phyloP scores from a whole-genome alignment of 1,140 invertebrate species.

The Helicoverpa armigera region DNA sequence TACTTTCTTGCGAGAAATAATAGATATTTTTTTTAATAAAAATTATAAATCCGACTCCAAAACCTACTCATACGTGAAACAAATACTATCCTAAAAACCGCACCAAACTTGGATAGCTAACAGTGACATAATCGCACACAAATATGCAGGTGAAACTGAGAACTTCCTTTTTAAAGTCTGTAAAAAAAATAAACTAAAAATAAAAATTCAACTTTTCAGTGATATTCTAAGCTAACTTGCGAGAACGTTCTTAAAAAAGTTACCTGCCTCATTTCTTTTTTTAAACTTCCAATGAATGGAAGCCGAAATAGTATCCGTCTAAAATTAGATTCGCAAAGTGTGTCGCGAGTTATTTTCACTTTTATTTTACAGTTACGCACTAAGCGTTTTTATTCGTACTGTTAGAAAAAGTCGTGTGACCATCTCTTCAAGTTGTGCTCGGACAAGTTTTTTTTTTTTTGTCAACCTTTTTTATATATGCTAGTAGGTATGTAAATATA shows the following conservation, averaged over 20 bases:
- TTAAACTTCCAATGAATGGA: not conserved
- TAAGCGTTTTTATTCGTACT: constrained; percentile 9
- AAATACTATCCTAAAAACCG: no score
- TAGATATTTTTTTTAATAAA: no score
- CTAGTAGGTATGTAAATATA: no score
- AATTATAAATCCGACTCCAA: no score
- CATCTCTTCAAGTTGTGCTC: not conserved
- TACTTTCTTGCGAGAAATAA: not conserved
- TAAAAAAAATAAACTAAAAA: no score
- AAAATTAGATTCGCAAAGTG: constrained; percentile 18
- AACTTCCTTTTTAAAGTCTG: not conserved
- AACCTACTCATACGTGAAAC: no score
- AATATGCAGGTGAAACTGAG: no score
- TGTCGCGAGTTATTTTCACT: constrained; percentile 28
- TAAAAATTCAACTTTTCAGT: not conserved
- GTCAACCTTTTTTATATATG: not conserved
- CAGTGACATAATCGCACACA: no score
- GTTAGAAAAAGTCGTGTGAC: constrained; percentile 13
- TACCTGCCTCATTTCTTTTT: not conserved
- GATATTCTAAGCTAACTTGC: not conserved
- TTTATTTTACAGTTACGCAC: constrained; percentile 29
- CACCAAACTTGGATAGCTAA: no score
- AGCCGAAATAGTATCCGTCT: not conserved
- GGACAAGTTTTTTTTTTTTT: not conserved
- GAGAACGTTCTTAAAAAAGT: constrained; percentile 1